Conservation (phyloP, 2,888 invertebrate genomes). For the Cerastis leucographa region DNA sequence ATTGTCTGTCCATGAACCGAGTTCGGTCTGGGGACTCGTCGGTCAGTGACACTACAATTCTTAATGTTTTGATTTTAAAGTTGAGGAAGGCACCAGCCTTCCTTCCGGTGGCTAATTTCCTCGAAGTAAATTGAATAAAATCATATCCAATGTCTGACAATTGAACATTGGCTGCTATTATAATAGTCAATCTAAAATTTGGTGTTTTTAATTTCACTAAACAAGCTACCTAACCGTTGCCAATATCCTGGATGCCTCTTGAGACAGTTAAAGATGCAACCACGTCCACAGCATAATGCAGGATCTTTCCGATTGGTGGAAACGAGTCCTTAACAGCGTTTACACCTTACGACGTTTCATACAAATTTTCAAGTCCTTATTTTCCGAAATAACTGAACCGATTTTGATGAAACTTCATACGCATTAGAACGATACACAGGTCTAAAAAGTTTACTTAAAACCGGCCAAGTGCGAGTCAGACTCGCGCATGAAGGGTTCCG, state of each 20-base stretch:
- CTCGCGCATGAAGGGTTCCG: too few relatives aligned
- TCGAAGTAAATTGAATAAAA: background rate
- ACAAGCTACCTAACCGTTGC: background rate
- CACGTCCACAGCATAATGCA: background rate
- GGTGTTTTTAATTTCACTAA: background rate
- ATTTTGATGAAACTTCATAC: too few relatives aligned
- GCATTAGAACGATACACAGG: too few relatives aligned
- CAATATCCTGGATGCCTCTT: background rate
- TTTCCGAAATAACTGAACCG: too few relatives aligned
- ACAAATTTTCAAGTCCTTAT: too few relatives aligned
- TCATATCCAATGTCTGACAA: background rate
- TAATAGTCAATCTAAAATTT: background rate
- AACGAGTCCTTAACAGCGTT: too few relatives aligned
- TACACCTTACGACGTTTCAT: too few relatives aligned
- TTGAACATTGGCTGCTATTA: slow-evolving; percentile 6
- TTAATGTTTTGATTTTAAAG: slow-evolving; percentile 2
- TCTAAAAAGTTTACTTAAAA: too few relatives aligned
- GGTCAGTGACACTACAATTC: slow-evolving; percentile 30
- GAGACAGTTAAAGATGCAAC: background rate
- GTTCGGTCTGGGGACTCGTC: background rate
- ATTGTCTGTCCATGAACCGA: background rate
- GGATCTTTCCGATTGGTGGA: background rate
- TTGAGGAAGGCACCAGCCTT: background rate
- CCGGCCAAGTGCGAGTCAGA: too few relatives aligned
- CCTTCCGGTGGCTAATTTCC: background rate